Conservation (phyloP, 2,113 vertebrate genomes). For the Pseudolaguvia tuberculata region DNA sequence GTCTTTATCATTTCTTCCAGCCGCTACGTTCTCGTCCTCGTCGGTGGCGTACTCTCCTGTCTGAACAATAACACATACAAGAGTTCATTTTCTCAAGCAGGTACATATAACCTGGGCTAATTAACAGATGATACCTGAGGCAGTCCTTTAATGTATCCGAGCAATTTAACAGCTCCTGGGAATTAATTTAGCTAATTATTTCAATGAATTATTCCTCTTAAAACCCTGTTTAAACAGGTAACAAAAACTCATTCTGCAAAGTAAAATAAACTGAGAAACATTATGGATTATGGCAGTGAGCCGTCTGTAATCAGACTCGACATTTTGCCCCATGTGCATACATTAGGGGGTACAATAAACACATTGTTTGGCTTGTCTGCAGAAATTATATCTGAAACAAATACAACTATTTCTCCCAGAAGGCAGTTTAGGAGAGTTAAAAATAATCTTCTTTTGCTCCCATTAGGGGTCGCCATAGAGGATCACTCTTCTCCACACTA, state of each 20-base stretch:
- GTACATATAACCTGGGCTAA: slow-evolving; percentile 8
- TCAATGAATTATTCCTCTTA: neutral
- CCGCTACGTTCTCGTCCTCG: slow-evolving; percentile 86
- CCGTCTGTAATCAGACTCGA: neutral
- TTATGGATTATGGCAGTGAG: neutral
- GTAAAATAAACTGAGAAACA: neutral
- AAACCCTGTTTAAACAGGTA: neutral
- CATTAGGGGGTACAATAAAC: neutral
- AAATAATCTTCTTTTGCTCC: no score
- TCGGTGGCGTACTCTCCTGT: slow-evolving; percentile 98
- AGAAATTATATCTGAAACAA: no score
- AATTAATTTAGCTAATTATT: slow-evolving; percentile 4
- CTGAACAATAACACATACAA: slow-evolving; percentile 62
- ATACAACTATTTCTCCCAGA: neutral
- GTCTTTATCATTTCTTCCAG: slow-evolving; percentile 71
- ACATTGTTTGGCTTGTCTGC: neutral
- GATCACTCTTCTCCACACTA: no score
- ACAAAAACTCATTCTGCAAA: neutral
- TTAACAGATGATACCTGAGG: neutral
- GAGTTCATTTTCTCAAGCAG: neutral
- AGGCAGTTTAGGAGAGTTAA: neutral
- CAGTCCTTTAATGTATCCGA: slow-evolving; percentile 5
- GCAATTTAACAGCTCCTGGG: slow-evolving; percentile 2
- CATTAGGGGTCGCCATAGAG: no score
- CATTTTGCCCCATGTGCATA: neutral